Conservation (phyloP, 2,888 invertebrate genomes). For the Hylaea fasciaria region DNA sequence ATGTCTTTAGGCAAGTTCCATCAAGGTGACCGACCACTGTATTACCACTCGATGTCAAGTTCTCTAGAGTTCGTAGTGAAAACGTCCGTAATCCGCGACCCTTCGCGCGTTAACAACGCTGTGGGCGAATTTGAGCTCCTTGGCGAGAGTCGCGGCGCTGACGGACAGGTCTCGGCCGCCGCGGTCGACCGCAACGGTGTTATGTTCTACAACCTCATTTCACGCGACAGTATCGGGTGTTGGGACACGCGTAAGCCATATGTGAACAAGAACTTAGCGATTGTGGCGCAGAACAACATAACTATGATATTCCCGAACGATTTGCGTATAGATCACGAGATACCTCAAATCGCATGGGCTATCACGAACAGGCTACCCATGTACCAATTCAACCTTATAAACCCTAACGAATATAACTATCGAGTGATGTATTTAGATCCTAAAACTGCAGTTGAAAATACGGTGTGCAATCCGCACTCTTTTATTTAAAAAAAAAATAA, state of each 20-base stretch:
- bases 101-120: slow-evolving; percentile 70
- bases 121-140: slow-evolving; percentile 74
- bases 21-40: slow-evolving; percentile 87
- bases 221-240: slow-evolving; percentile 91
- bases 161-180: slow-evolving; percentile 90
- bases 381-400: slow-evolving; percentile 88
- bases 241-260: slow-evolving; percentile 93
- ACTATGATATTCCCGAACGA: slow-evolving; percentile 93
- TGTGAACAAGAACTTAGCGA: slow-evolving; percentile 85
- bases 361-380: slow-evolving; percentile 90
- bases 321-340: slow-evolving; percentile 89
- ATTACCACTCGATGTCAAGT: slow-evolving; percentile 93
- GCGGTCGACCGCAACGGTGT: slow-evolving; percentile 90
- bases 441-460: slow-evolving; percentile 85
- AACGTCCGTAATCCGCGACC: slow-evolving; percentile 88
- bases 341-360: slow-evolving; percentile 89
- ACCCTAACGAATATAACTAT: slow-evolving; percentile 89
- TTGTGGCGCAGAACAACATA: slow-evolving; percentile 86
- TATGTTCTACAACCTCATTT: slow-evolving; percentile 93
- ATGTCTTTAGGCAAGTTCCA: slow-evolving; percentile 87
- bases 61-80: slow-evolving; percentile 90
- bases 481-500: slow-evolving; percentile 1
- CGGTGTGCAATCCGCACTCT: slow-evolving; percentile 80
- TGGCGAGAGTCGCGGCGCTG: slow-evolving; percentile 82
- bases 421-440: slow-evolving; percentile 88